phyloP scores from a whole-genome alignment of 1,140 invertebrate species.

The Anthonomus grandis region DNA sequence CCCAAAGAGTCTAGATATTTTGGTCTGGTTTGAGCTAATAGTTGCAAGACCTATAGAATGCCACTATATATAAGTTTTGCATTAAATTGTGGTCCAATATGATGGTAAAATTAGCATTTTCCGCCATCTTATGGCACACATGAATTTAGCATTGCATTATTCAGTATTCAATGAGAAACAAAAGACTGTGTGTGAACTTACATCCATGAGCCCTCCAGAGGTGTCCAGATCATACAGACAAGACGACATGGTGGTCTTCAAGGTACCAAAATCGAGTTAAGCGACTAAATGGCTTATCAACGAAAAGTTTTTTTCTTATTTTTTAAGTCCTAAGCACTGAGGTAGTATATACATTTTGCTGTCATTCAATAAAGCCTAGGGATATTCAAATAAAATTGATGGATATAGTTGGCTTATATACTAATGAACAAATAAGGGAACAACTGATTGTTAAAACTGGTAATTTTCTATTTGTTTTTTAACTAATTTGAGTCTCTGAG shows the following conservation, averaged over 20 bases:
- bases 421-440: background rate
- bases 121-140: conserved; percentile 38
- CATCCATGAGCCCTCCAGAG: conserved; percentile 66
- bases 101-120: conserved; percentile 24
- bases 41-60: too few species aligned
- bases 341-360: background rate
- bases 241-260: conserved; percentile 46
- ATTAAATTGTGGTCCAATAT: background rate
- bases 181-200: too few species aligned
- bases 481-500: background rate
- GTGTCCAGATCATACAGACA: conserved; percentile 61
- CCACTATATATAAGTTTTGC: too few species aligned
- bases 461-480: background rate
- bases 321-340: background rate
- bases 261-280: background rate
- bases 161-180: conserved; percentile 17
- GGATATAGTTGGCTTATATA: background rate
- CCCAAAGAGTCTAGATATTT: too few species aligned
- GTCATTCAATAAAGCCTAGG: background rate
- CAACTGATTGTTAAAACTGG: background rate
- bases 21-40: too few species aligned
- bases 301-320: background rate
- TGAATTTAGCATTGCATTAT: conserved; percentile 7
- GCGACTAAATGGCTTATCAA: background rate
- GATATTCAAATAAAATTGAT: background rate